These are phyloP conservation scores for Lasioglossum pauxillum DNA, from an alignment of 2,888 invertebrate genomes.

Conservation along the genomic window DNA sequence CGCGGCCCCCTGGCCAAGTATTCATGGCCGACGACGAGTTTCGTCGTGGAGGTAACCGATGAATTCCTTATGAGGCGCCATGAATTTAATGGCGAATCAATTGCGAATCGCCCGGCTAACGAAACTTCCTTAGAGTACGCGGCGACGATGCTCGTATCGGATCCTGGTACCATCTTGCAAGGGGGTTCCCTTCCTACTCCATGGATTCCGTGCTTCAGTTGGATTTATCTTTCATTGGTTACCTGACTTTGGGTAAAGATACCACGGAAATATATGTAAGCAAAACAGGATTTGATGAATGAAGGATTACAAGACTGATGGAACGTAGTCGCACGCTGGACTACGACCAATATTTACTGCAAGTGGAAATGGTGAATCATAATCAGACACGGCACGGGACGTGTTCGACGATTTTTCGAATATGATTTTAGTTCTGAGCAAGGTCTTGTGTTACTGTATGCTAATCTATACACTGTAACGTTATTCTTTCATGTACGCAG, in stretches of 20 bases:
- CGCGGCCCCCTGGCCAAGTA: constrained; percentile 44
- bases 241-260: not conserved
- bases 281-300: not conserved
- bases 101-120: constrained; percentile 56
- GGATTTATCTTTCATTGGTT: not conserved
- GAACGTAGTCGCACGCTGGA: not conserved
- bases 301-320: not conserved
- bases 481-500: too few species aligned
- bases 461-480: not conserved
- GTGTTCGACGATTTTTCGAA: not conserved
- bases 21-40: constrained; percentile 60
- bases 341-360: not conserved
- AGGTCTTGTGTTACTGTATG: not conserved
- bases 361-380: constrained; percentile 2
- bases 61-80: constrained; percentile 68
- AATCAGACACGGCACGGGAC: not conserved
- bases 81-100: constrained; percentile 68
- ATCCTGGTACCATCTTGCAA: not conserved
- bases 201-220: not conserved
- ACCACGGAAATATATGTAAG: not conserved
- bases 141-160: not conserved
- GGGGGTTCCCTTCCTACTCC: not conserved
- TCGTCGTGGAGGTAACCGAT: constrained; percentile 53
- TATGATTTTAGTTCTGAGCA: not conserved
- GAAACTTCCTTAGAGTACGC: constrained; percentile 16